Conservation (phyloP, 92 coral and sea anemone species). For the Epizoanthus rinbou region DNA sequence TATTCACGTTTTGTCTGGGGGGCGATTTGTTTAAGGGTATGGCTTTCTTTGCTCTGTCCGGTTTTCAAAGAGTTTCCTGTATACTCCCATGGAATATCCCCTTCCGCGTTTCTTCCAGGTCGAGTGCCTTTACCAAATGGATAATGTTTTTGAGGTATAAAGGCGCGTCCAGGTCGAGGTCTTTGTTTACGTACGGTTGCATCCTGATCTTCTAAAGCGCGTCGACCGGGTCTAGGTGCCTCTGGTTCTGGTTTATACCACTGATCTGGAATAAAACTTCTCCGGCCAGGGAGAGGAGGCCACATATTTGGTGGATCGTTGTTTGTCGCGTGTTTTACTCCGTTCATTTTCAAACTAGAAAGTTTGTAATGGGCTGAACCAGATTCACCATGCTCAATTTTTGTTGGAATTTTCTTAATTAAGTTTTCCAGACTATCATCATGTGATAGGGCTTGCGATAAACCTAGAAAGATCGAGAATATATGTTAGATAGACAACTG, state of each 20-base stretch:
- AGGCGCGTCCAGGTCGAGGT: slow-evolving; percentile 36
- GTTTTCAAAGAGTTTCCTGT: slow-evolving; percentile 31
- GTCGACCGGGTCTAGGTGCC: slow-evolving; percentile 18
- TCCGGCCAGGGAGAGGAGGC: slow-evolving; percentile 43
- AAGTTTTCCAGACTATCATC: not conserved
- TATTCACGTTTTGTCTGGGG: slow-evolving; percentile 21
- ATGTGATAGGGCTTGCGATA: slow-evolving; percentile 3
- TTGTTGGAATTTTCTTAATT: slow-evolving; percentile 24
- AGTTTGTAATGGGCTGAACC: slow-evolving; percentile 37
- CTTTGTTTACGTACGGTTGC: not conserved
- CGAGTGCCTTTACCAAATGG: not conserved
- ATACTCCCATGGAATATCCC: slow-evolving; percentile 37
- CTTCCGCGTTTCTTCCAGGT: slow-evolving; percentile 41
- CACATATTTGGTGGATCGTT: not conserved
- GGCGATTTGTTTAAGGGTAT: slow-evolving; percentile 25
- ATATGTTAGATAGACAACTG: not conserved
- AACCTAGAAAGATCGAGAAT: not conserved
- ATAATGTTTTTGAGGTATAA: not conserved
- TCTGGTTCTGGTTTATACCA: slow-evolving; percentile 6
- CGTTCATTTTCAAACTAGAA: slow-evolving; percentile 33
- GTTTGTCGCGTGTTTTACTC: slow-evolving; percentile 6
- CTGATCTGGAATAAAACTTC: slow-evolving; percentile 4
- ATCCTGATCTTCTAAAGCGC: not conserved
- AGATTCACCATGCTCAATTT: slow-evolving; percentile 24
- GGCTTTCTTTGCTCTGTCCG: slow-evolving; percentile 34